Evolutionary conservation across 2,888 invertebrate species (phyloP).

Genomic region (Amphipyra berbera): DNA sequence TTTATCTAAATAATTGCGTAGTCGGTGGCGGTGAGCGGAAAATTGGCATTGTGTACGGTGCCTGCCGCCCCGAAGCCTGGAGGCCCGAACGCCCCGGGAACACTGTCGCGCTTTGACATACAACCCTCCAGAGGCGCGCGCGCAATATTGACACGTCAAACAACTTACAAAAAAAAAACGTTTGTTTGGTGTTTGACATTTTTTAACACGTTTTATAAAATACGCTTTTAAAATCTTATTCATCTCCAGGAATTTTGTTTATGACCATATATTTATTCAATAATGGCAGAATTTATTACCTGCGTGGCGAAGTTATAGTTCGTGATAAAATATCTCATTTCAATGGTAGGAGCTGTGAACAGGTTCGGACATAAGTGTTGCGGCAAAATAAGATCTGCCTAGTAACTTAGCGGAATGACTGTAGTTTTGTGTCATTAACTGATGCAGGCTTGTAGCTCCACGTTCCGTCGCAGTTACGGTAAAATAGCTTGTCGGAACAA

Average conservation of each 20-base stretch:
- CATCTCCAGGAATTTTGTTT: constrained; percentile 64
- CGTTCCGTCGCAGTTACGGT: constrained; percentile 56
- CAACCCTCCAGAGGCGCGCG: constrained; percentile 60
- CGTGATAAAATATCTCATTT: constrained; percentile 67
- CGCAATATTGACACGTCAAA: constrained; percentile 59
- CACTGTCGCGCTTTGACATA: constrained; percentile 55
- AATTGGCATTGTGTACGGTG: constrained; percentile 84
- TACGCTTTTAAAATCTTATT: constrained; percentile 52
- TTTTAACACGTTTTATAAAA: constrained; percentile 19
- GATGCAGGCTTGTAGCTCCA: constrained; percentile 35
- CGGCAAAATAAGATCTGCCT: constrained; percentile 38
- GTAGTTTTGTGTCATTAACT: constrained; percentile 50
- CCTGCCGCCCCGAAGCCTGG: constrained; percentile 29
- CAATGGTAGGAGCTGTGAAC: constrained; percentile 61
- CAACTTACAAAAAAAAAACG: constrained; percentile 29
- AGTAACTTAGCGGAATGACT: constrained; percentile 46
- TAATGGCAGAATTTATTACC: constrained; percentile 71
- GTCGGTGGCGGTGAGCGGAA: constrained; percentile 89
- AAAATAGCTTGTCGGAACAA: constrained; percentile 64
- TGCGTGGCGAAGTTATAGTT: constrained; percentile 63
- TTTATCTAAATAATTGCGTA: constrained; percentile 90
- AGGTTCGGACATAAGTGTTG: constrained; percentile 62
- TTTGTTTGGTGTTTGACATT: constrained; percentile 11
- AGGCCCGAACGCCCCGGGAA: constrained; percentile 43
- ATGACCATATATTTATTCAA: constrained; percentile 70